phyloP scores from a whole-genome alignment of 1,140 invertebrate species.

The Calosoma granatense region DNA sequence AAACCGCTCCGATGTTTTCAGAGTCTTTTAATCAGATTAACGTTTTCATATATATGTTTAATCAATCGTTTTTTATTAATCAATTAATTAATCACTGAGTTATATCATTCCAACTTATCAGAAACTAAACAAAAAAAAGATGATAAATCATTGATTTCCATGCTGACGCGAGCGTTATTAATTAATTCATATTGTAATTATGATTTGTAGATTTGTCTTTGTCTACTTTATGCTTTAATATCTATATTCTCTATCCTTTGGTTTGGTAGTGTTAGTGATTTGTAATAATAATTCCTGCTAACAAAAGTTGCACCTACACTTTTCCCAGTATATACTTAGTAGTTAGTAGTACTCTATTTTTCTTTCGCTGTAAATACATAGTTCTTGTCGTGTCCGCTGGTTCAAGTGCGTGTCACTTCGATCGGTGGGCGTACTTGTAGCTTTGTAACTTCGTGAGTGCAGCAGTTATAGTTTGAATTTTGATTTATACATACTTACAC shows the following conservation, averaged over 20 bases:
- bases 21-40: conserved; percentile 18
- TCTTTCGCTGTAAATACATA: no score
- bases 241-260: conserved; percentile 1
- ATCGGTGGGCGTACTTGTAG: background rate
- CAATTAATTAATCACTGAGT: conserved; percentile 11
- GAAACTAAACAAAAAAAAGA: background rate
- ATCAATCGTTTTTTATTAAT: conserved; percentile 13
- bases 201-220: background rate
- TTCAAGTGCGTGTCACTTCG: background rate
- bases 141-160: conserved; percentile 28
- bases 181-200: background rate
- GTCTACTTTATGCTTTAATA: background rate
- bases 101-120: background rate
- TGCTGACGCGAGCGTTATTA: conserved; percentile 33
- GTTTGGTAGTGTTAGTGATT: background rate
- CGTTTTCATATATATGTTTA: conserved; percentile 9
- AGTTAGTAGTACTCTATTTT: background rate
- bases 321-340: background rate
- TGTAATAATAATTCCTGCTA: no score
- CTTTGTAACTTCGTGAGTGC: background rate
- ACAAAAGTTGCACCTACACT: no score
- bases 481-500: background rate
- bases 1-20: conserved; percentile 28
- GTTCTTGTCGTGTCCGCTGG: background rate
- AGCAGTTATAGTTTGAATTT: background rate